Base-by-base conservation (phyloP, 1,140 invertebrate species). In the Eumaeus atala region DNA sequence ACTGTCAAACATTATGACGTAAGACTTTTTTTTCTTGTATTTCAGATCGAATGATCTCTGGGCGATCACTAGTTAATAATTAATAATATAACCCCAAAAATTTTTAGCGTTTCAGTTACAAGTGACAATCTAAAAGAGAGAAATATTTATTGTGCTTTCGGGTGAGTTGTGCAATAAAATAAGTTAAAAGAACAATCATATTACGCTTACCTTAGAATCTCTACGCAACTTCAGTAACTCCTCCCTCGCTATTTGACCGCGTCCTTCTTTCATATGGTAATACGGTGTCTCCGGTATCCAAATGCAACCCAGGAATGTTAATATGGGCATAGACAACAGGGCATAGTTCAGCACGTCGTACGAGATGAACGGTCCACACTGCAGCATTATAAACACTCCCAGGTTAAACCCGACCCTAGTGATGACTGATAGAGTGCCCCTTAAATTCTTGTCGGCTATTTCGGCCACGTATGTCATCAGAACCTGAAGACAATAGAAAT, bases 241-340 rank as follows among this genome's bases (percentile, higher is more conserved):
- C 3, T 68, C 72, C 55, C 72, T 84, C 0, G 89, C 88, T 0
- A 66, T 53, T 0, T 72, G 77, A 4, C 88, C 79, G 28, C 83
- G 76, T 0, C 90, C 89, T 48, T 89, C 90, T 44, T 88, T 89
- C 0, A 90, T 72, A n/a, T 91, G 75, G 64, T 90, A 95, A 57
- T 94, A 91, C 0, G 95, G 94, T 0, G 93, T 93, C 75, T 96
- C 94, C 0, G 94, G 94, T 78, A 95, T 92, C 77, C 89, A 92
- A 17, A 81, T 74, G 66, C 92, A 92, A 0, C 82, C 87, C 0
- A 90, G 9, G 16, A 92, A 87, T 51, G 91, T 91, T 3, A 91
- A 58, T 0, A 90, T 47, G 0, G 92, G 87, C 38, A 56, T 62
- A 9, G 35, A 64, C 12, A 67, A 49, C 10, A 87, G 82, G 11